Evolutionary conservation across 2,888 invertebrate species (phyloP), one percentile per base, ranked within the genome.

Genomic region (Drosophila formosana): DNA sequence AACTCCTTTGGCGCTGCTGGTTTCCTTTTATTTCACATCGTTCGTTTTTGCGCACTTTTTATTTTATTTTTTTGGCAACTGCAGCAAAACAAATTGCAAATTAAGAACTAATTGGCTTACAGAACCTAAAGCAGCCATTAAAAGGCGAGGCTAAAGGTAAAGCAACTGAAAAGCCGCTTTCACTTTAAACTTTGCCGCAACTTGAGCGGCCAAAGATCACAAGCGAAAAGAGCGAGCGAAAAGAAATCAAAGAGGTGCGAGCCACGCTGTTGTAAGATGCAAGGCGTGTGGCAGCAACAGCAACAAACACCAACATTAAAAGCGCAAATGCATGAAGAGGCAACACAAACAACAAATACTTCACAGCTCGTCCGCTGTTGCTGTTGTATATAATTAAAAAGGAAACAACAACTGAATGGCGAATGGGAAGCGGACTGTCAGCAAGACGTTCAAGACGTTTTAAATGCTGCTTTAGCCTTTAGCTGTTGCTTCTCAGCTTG

Each of bases 51-150:
- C n/a, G 9, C 32, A 5, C 3, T 4, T 45, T 49, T 34, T 34
- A 50, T 32, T 51, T 37, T 65, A 45, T 65, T 61, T 64, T 64
- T 67, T 72, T 43, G 71, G 69, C 64, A 79, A 81, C 84, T 87
- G 85, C 85, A 86, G 74, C 85, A 86, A 84, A 85, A 85, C 84
- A 86, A 88, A 88, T 88, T 88, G 84, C 82, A 85, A 88, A 88
- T 88, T 88, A 88, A 88, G 78, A 88, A 88, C 88, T 88, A 88
- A 88, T 88, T 88, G 87, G 87, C 86, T 88, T 88, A 88, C 86
- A 82, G 80, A 82, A 86, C 85, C 85, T 82, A 85, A 87, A 86
- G 85, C 82, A 83, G 79, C 72, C 84, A 81, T 84, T 82, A 82
- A 82, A 78, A 81, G 82, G 30, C 61, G 63, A 56, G 49, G 50